Evolutionary conservation across 2,113 vertebrate species (phyloP), one percentile per base, ranked within the genome.

Genomic region (Murina feae): DNA sequence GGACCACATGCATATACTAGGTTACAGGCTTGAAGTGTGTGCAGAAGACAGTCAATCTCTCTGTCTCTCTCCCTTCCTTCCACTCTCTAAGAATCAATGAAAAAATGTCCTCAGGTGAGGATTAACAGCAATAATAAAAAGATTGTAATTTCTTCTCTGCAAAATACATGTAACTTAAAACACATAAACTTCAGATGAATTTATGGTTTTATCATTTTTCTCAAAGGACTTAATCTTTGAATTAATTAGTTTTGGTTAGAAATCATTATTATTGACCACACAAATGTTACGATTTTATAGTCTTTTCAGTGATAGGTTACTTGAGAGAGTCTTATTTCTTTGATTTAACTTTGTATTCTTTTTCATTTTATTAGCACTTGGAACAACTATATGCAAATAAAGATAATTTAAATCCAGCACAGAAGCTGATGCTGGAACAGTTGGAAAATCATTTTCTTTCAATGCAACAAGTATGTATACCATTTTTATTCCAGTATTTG

Each of bases 351-450:
- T 65, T 51, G 35, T 85, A 12, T 86, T 17, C 1, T 60, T 49
- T 86, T 78, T 63, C 5, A 4, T 91, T 55, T 75, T 96, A 93
- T 8, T 96, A 99, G 99, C 97, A 98, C 96, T 98, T 99, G 98
- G 99, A 99, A 97, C 99, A 99, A 96, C 97, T 99, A 95, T 98
- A 98, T 98, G 98, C 98, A 97, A 99, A 99, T 98, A 97, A 98
- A 98, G 98, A 98, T 95, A 99, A 98, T 98, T 98, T 99, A 98
- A 99, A 98, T 98, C 98, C 98, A 93, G 97, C 98, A 84, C 99
- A 99, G 98, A 98, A 99, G 97, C 98, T 99, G 97, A 98, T 99
- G 98, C 97, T 99, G 98, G 99, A 99, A 96, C 99, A 99, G 98
- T 98, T 99, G 98, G 99, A 99, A 98, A 99, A 98, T 96, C 99